A percentile compares a stretch with the other conserved stretches of the same genome.
These are phyloP conservation scores for Fundulus diaphanus DNA, from an alignment of 2,797 vertebrate species.

Conservation along the genomic window DNA sequence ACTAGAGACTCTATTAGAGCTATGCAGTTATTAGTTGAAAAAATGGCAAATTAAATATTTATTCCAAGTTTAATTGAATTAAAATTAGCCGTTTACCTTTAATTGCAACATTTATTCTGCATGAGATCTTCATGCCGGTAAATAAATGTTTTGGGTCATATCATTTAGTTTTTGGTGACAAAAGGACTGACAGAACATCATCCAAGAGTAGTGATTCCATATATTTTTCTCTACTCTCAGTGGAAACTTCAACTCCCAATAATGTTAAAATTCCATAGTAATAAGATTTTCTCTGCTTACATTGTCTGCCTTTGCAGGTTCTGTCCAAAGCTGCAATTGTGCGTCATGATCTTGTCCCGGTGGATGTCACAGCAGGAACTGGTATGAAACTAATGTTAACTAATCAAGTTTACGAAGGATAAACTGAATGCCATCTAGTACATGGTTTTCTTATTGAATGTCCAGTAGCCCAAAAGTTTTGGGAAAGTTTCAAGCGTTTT, in stretches of 20 bases:
- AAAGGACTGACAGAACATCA: too few species aligned
- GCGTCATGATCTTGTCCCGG: slow-evolving; percentile 60
- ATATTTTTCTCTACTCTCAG: neutral
- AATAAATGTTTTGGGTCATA: neutral
- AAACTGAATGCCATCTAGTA: neutral
- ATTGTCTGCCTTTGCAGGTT: slow-evolving; percentile 74
- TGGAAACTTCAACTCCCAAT: too few species aligned
- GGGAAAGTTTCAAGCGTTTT: too few species aligned
- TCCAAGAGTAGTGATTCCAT: neutral
- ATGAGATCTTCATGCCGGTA: neutral
- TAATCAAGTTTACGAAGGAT: neutral
- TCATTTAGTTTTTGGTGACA: neutral
- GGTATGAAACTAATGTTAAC: slow-evolving; percentile 67
- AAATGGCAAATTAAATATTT: neutral
- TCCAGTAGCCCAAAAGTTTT: too few species aligned
- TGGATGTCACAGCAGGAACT: slow-evolving; percentile 58
- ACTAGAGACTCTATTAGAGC: neutral
- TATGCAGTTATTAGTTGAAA: neutral
- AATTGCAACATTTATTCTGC: too few species aligned
- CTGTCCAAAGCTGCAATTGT: slow-evolving; percentile 84
- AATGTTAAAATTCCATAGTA: too few species aligned
- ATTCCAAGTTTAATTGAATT: neutral
- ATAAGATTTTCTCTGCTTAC: neutral
- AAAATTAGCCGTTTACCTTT: neutral
- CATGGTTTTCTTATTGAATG: neutral